Conservation (phyloP, 2,888 invertebrate genomes). For the Apocheima hispidaria region DNA sequence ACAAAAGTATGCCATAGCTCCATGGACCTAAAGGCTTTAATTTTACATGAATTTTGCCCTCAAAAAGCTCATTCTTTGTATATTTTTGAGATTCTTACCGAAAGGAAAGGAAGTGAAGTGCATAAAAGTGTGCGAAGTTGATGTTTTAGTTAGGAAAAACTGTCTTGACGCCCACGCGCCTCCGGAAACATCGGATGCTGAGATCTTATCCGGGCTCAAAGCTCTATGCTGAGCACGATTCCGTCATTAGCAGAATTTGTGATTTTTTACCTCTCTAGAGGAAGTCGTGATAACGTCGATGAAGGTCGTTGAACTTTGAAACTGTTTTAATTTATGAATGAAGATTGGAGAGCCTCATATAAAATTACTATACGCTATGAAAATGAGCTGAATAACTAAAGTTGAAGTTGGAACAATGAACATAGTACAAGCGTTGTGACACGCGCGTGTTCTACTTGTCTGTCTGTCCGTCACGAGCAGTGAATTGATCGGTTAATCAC, state of each 20-base stretch:
- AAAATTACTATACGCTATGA: slow-evolving; percentile 31
- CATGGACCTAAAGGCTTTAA: slow-evolving; percentile 52
- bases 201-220: slow-evolving; percentile 72
- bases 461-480: slow-evolving; percentile 59
- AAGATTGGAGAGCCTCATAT: slow-evolving; percentile 22
- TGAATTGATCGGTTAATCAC: slow-evolving; percentile 70
- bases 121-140: slow-evolving; percentile 71
- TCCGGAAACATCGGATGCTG: slow-evolving; percentile 74
- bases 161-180: slow-evolving; percentile 70
- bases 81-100: slow-evolving; percentile 61
- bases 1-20: slow-evolving; percentile 56
- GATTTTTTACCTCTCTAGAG: slow-evolving; percentile 72
- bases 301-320: slow-evolving; percentile 55
- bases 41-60: slow-evolving; percentile 38
- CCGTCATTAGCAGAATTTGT: slow-evolving; percentile 78
- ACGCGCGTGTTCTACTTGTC: slow-evolving; percentile 52
- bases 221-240: slow-evolving; percentile 76
- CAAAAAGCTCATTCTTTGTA: slow-evolving; percentile 55
- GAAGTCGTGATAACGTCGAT: slow-evolving; percentile 70
- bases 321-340: slow-evolving; percentile 33
- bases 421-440: slow-evolving; percentile 35
- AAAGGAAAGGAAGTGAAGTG: slow-evolving; percentile 63
- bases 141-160: slow-evolving; percentile 64
- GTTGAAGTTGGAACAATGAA: slow-evolving; percentile 29
- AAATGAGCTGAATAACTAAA: slow-evolving; percentile 33